Evolutionary conservation across 2,113 vertebrate species (phyloP), one percentile per base, ranked within the genome.

Genomic region (Zosterops lateralis): DNA sequence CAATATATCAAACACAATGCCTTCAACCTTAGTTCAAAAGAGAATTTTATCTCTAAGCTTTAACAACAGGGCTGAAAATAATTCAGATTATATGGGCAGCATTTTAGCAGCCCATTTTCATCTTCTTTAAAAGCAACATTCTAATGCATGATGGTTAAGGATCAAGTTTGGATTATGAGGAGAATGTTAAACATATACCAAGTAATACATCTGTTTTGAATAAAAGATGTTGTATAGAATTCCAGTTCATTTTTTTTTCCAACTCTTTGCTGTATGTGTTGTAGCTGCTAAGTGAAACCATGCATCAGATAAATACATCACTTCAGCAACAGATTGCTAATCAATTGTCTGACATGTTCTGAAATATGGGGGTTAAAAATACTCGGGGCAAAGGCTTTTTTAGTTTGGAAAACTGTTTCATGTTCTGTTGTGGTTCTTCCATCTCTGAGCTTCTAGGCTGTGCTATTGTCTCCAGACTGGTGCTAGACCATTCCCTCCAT

Each of bases 31-130:
- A 91, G 93, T 94, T 96, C 93, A 95, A 95, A 95, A 90, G 93
- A 94, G 65, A 96, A 91, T 90, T 97, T 96, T 94, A 91, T 96
- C 95, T 95, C 83, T 97, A 89, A 95, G 82, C 75, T 95, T 95
- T 92, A 97, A 90, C 82, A 95, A 90, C 93, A 74, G 82, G 79
- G 34, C 64, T 95, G 89, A 91, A 95, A 96, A 97, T 93, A 97
- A 97, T 95, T 95, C 91, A 94, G 94, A 95, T 97, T 95, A 97
- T 95, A 95, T 88, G 51, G 84, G 84, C 93, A 95, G 91, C 93
- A 95, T 95, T 97, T 96, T 97, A 96, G 94, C 95, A 95, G 91
- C 96, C 94, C 94, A 95, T 97, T 95, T 95, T 96, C 94, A 94
- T 97, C 95, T 95, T 85, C 93, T 95, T 95, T 95, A 95, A 97